Base-by-base conservation (phyloP, 2,113 vertebrate genomes). In the Chaenogobius annularis region DNA sequence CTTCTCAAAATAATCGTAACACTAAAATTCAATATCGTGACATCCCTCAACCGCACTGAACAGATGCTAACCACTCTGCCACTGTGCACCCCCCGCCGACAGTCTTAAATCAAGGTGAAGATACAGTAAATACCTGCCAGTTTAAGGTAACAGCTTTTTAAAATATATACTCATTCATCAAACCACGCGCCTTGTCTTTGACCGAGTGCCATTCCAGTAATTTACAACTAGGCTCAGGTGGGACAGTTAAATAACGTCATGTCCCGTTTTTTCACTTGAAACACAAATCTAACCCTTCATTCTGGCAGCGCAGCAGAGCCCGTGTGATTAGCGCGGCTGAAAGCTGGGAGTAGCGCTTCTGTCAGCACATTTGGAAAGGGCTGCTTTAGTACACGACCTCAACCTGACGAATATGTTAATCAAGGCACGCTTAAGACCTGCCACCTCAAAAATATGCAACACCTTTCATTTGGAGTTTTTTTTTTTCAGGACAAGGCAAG, bases 281-380 rank as follows among this genome's bases (percentile, higher is more conserved):
- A 83, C 52, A 65, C 50, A 77, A 70, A 66, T 75, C 72, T 74
- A 87, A 87, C 76, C 76, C 80, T 85, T 86, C 66, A 77, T 82
- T 74, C 67, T 79, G 74, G 80, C 84, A 75, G 77, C 58, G 65
- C 59, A 19, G 72, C 68, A 69, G 47, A 68, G 56, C 64, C 77
- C 31, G 19, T 58, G 66, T 61, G 66, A 79, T 65, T 56, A 71
- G 71, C n/a, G 50, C 13, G 19, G 35, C 47, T 37, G 61, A 71
- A 35, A 23, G 52, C 14, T 35, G 15, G 62, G 72, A 70, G 50
- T 58, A 66, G 56, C 52, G 1, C 63, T 22, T 67, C 52, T 68
- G 59, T 80, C 59, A 79, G 50, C 63, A 31, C 65, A 74, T 56
- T 71, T 50, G 23, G 22, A 35, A 52, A 59, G 40, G 10, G n/a